phyloP scores from a whole-genome alignment of 2,113 vertebrate genomes.

The Spilogale gracilis region DNA sequence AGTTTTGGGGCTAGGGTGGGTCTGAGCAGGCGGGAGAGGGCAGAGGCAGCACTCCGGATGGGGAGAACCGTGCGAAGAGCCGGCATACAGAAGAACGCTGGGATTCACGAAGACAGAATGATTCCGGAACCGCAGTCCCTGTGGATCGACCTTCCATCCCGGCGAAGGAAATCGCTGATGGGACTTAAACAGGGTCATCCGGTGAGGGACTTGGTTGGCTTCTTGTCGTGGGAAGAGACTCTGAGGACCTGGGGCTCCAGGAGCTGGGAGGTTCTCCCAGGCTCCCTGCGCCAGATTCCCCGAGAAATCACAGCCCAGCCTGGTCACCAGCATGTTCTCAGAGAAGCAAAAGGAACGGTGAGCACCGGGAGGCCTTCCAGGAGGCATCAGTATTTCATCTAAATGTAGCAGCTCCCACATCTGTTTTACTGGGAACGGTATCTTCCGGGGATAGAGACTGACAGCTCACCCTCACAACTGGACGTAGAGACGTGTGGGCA shows the following conservation, averaged over 20 bases:
- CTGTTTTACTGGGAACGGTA: background rate
- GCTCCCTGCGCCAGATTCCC: background rate
- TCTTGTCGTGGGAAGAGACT: background rate
- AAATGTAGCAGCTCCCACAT: background rate
- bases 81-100: background rate
- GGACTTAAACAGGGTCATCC: background rate
- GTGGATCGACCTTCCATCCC: background rate
- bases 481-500: background rate
- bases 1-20: background rate
- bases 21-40: background rate
- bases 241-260: background rate
- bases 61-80: background rate
- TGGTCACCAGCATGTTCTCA: background rate
- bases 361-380: constrained; percentile 25
- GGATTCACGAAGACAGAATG: background rate
- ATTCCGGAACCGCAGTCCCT: background rate
- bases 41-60: no score
- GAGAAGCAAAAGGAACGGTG: background rate
- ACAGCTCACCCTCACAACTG: background rate
- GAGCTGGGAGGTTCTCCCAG: background rate
- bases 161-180: background rate
- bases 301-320: background rate
- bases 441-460: background rate
- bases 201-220: background rate
- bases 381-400: constrained; percentile 21